These are phyloP conservation scores for Bombyx mandarina DNA, from an alignment of 1,140 invertebrate species.

Conservation along the genomic window DNA sequence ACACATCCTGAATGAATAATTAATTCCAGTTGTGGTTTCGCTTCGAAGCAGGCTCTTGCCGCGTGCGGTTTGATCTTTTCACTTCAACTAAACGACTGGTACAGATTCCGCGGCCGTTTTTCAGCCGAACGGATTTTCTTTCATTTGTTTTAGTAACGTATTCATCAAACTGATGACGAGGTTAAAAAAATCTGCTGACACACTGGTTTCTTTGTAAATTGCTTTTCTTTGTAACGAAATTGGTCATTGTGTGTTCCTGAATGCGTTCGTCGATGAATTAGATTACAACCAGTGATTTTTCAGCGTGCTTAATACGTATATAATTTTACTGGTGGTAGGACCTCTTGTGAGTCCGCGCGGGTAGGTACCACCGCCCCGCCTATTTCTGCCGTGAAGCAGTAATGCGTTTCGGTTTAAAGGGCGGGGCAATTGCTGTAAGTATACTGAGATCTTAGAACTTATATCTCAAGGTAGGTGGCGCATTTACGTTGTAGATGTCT, in stretches of 20 bases:
- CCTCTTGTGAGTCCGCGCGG: no score
- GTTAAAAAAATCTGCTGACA: constrained; percentile 14
- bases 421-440: no score
- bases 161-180: constrained; percentile 20
- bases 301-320: no score
- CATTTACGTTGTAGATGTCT: no score
- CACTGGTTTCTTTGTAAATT: constrained; percentile 16
- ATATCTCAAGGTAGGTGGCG: no score
- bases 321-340: no score
- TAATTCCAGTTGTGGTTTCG: constrained; percentile 18
- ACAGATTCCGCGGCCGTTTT: neutral
- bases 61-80: constrained; percentile 11
- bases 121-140: constrained; percentile 6
- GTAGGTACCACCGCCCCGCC: no score
- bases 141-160: constrained; percentile 13
- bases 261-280: constrained; percentile 11
- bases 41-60: constrained; percentile 10
- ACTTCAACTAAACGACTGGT: constrained; percentile 2
- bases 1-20: constrained; percentile 19
- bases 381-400: no score
- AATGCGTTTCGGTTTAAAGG: no score
- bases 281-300: neutral
- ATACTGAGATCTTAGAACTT: no score
- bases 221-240: constrained; percentile 20
- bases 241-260: constrained; percentile 9